Conservation (phyloP, 1,140 invertebrate genomes). For the Hermetia illucens region DNA sequence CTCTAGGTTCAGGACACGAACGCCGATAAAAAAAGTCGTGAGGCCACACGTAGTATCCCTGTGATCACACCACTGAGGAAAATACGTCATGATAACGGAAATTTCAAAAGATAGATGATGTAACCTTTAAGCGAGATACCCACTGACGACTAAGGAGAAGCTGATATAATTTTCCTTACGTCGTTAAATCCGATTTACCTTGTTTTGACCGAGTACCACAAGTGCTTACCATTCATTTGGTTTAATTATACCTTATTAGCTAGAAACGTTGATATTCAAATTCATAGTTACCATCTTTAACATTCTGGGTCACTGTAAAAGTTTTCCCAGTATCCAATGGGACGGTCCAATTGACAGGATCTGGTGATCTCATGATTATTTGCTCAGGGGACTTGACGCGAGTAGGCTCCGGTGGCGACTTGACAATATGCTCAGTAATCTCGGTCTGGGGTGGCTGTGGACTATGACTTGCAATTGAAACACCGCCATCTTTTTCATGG, state of each 20-base stretch:
- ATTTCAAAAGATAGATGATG: too few relatives aligned
- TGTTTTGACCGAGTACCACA: too few relatives aligned
- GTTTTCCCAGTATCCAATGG: constrained; percentile 84
- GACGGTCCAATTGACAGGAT: constrained; percentile 88
- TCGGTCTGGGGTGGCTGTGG: constrained; percentile 28
- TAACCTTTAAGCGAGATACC: too few relatives aligned
- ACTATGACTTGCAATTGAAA: constrained; percentile 30
- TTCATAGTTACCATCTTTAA: constrained; percentile 57
- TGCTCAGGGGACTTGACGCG: constrained; percentile 85
- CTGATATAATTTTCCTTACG: too few relatives aligned
- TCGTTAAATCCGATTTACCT: too few relatives aligned
- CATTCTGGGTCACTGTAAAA: constrained; percentile 82
- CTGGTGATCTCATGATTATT: constrained; percentile 77
- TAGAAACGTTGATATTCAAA: background rate
- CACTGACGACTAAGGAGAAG: too few relatives aligned
- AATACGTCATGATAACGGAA: too few relatives aligned
- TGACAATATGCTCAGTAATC: constrained; percentile 56
- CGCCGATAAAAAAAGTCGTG: too few relatives aligned
- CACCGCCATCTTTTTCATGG: constrained; percentile 20
- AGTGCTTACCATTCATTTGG: background rate
- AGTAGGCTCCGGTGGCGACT: constrained; percentile 80
- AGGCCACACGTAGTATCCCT: too few relatives aligned
- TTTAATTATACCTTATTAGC: too few relatives aligned
- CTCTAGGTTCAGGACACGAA: too few relatives aligned
- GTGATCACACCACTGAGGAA: too few relatives aligned